Conservation (phyloP, 2,113 vertebrate genomes). For the Lathamus discolor region DNA sequence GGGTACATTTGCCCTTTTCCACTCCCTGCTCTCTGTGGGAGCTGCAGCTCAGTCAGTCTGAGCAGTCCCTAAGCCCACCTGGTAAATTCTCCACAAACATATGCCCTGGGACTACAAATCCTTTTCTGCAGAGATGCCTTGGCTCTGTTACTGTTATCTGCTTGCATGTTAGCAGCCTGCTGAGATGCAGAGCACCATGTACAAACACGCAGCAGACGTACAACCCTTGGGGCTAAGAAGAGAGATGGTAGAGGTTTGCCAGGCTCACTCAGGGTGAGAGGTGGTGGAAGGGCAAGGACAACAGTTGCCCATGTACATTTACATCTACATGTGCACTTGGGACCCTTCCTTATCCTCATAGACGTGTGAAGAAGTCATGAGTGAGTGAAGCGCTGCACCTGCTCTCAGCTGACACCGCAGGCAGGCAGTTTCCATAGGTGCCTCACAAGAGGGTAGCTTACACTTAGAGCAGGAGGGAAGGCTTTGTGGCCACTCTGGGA, state of each 20-base stretch:
- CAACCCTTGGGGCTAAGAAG: not conserved
- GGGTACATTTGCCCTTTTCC: not conserved
- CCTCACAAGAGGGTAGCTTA: not conserved
- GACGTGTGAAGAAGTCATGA: accelerated
- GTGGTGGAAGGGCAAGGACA: not conserved
- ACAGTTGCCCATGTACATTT: not conserved
- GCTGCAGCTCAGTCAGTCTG: conserved; percentile 26
- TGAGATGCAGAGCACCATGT: not conserved
- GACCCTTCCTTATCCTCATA: not conserved
- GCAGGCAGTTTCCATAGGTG: not conserved
- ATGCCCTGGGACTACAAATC: not conserved
- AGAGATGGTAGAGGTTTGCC: not conserved
- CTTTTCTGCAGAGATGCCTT: not conserved
- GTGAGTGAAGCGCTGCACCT: not conserved
- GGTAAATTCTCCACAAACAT: not conserved
- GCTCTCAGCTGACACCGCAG: not conserved
- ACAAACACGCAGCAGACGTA: not conserved
- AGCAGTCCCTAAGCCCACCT: not conserved
- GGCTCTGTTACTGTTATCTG: not conserved
- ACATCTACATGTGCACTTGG: accelerated
- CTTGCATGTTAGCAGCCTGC: not conserved
- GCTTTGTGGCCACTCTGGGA: not conserved
- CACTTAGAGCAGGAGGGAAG: not conserved
- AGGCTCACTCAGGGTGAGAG: not conserved
- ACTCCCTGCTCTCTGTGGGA: not conserved